phyloP scores from a whole-genome alignment of 2,113 vertebrate species.

The Megaceryle torquata region DNA sequence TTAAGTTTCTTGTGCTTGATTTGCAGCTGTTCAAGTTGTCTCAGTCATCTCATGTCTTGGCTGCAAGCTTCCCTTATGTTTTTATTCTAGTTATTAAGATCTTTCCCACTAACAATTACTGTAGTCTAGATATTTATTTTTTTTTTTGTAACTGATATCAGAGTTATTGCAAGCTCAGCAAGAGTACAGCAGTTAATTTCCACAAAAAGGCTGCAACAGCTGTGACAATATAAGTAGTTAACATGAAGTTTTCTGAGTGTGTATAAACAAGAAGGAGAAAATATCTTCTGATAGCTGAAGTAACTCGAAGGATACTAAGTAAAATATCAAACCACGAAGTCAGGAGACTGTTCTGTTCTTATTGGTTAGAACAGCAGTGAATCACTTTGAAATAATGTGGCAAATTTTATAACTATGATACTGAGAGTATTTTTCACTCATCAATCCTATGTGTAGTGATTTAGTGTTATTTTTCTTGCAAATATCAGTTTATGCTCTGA shows the following conservation, averaged over 20 bases:
- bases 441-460: not conserved
- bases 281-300: too few relatives aligned
- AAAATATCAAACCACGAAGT: not conserved
- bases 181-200: not conserved
- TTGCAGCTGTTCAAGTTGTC: not conserved
- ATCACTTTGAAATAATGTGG: not conserved
- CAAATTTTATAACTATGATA: not conserved
- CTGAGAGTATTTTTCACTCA: not conserved
- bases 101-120: not conserved
- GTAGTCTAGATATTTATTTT: not conserved
- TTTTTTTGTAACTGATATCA: slow-evolving; percentile 1
- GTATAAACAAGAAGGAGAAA: not conserved
- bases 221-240: not conserved
- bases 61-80: not conserved
- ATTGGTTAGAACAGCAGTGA: not conserved
- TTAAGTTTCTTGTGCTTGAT: not conserved
- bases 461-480: not conserved
- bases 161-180: not conserved
- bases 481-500: not conserved
- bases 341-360: not conserved
- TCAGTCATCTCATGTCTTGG: not conserved
- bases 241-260: not conserved
- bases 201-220: not conserved
- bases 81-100: not conserved
- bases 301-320: not conserved